Conservation (phyloP, 2,113 vertebrate species). For the Rhadina sibilatrix region DNA sequence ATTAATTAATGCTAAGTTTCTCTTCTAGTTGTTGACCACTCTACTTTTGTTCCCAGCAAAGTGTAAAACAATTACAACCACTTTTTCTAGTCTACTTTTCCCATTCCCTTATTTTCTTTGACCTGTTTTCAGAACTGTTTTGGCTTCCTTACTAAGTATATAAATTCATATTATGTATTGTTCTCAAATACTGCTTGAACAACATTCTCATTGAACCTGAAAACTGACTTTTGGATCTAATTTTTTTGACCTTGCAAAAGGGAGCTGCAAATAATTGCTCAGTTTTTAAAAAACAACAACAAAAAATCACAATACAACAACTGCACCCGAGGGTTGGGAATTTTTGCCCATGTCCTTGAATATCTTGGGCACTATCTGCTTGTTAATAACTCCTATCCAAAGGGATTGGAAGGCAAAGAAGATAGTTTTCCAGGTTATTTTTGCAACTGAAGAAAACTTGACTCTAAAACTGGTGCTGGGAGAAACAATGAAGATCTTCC, state of each 20-base stretch:
- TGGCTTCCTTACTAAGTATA: background rate
- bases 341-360: background rate
- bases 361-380: background rate
- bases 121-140: conserved; percentile 7
- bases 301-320: background rate
- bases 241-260: background rate
- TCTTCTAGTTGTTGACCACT: background rate
- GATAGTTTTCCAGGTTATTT: background rate
- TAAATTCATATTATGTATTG: background rate
- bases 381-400: background rate
- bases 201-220: background rate
- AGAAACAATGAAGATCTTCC: background rate
- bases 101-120: background rate
- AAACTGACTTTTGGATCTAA: background rate
- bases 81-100: background rate
- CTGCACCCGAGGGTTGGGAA: background rate
- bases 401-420: background rate
- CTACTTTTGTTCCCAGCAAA: background rate
- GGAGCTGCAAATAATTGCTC: background rate
- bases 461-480: background rate
- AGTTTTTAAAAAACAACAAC: background rate
- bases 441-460: background rate
- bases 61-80: background rate
- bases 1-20: background rate
- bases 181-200: background rate